Evolutionary conservation across 1,140 invertebrate genomes (phyloP).

Genomic region (Drosophila seguyi): DNA sequence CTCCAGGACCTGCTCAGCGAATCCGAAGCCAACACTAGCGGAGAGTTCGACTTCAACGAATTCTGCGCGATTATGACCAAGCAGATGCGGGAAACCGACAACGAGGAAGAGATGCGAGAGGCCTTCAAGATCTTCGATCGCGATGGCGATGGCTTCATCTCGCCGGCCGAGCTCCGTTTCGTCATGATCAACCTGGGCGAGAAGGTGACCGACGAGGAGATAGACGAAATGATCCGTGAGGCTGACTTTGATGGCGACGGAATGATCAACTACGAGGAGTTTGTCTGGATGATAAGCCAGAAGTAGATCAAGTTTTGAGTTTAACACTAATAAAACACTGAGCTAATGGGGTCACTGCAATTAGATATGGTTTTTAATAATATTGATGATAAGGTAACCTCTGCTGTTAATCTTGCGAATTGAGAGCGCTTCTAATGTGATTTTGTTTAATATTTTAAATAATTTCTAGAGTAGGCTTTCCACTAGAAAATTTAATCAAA

Average conservation of each 20-base stretch:
- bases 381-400: background rate
- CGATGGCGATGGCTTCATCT: constrained; percentile 66
- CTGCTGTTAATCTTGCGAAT: background rate
- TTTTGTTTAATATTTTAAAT: background rate
- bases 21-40: constrained; percentile 39
- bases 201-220: constrained; percentile 68
- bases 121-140: constrained; percentile 72
- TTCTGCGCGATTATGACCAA: constrained; percentile 63
- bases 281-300: constrained; percentile 69
- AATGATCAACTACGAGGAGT: constrained; percentile 93
- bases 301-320: constrained; percentile 23
- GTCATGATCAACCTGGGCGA: constrained; percentile 68
- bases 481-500: constrained; percentile 34
- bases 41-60: constrained; percentile 53
- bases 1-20: constrained; percentile 61
- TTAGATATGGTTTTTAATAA: background rate
- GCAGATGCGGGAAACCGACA: constrained; percentile 43
- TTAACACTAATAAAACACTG: constrained; percentile 7
- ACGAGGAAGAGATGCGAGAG: constrained; percentile 67
- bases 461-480: background rate
- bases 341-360: constrained; percentile 4
- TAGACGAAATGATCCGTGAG: constrained; percentile 88
- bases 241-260: constrained; percentile 97
- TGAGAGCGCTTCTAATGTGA: background rate
- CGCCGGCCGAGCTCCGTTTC: constrained; percentile 49